Percentiles rank a stretch among this genome's conserved stretches.
Evolutionary conservation across 2,113 vertebrate genomes (phyloP).

Genomic region (Carettochelys insculpta): DNA sequence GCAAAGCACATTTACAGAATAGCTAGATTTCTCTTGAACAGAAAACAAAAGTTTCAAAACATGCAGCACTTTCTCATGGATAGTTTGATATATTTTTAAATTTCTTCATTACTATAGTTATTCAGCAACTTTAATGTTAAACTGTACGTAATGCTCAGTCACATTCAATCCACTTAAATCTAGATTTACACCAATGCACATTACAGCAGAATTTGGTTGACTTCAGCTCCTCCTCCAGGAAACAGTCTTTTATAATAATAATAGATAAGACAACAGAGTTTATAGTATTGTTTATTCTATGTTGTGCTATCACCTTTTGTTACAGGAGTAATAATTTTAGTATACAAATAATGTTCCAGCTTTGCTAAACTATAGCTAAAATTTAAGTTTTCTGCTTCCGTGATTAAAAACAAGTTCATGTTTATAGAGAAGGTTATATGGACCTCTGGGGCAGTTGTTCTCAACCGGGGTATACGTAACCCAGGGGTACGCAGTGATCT

Average conservation of each 20-base stretch:
- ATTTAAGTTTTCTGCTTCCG: slow-evolving; percentile 49
- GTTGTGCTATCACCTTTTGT: slow-evolving; percentile 45
- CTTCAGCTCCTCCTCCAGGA: not conserved
- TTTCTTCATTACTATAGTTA: not conserved
- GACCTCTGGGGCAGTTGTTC: not conserved
- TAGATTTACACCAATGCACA: not conserved
- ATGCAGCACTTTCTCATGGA: not conserved
- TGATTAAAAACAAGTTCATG: slow-evolving; percentile 3
- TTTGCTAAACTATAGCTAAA: slow-evolving; percentile 56
- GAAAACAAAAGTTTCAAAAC: not conserved
- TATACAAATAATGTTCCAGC: slow-evolving; percentile 39
- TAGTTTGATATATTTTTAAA: not conserved
- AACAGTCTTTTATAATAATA: not conserved
- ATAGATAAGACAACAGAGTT: not conserved
- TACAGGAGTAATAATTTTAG: slow-evolving; percentile 44
- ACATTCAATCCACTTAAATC: not conserved
- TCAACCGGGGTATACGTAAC: too few relatives aligned
- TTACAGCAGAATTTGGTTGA: not conserved
- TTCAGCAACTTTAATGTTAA: not conserved
- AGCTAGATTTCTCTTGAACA: slow-evolving; percentile 1
- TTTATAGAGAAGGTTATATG: slow-evolving; percentile 33
- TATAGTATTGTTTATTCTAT: not conserved
- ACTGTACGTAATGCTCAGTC: not conserved
- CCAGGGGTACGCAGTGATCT: too few relatives aligned
- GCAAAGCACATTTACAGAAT: slow-evolving; percentile 24